A percentile compares a stretch with the other conserved stretches of the same genome.
Evolutionary conservation across 2,113 vertebrate species (phyloP).

Genomic region (Prionailurus bengalensis): DNA sequence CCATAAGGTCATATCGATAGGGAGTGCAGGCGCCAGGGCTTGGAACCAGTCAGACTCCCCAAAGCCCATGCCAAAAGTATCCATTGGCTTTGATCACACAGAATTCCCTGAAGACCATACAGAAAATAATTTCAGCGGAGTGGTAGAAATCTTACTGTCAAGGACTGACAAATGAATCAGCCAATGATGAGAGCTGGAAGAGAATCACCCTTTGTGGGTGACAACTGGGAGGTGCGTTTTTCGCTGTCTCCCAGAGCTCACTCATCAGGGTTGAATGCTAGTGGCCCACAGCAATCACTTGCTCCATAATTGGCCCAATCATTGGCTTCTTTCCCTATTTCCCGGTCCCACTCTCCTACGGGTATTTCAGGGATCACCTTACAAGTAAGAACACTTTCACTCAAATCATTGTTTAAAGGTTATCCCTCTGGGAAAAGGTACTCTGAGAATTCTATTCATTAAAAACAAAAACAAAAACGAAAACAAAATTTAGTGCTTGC

Average conservation of each 20-base stretch:
- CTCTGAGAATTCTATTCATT: background rate
- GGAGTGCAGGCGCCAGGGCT: background rate
- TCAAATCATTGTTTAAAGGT: background rate
- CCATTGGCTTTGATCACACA: background rate
- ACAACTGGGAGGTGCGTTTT: background rate
- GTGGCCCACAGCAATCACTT: background rate
- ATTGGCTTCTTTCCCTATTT: background rate
- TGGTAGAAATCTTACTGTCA: background rate
- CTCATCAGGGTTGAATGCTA: background rate
- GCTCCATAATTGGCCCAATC: background rate
- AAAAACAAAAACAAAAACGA: background rate
- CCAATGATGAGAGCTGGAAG: background rate
- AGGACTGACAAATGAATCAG: background rate
- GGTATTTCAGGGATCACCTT: background rate
- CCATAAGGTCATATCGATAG: background rate
- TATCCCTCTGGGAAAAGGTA: background rate
- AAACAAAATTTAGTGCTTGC: background rate
- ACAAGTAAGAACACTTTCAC: background rate
- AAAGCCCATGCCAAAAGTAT: background rate
- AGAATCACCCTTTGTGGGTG: background rate
- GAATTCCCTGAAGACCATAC: background rate
- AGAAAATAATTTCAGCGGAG: background rate
- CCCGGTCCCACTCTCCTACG: background rate
- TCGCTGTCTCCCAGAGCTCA: background rate
- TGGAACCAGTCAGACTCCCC: background rate